These are phyloP conservation scores for Syngnathus rostellatus DNA, from an alignment of 2,797 vertebrate species.

Conservation along the genomic window DNA sequence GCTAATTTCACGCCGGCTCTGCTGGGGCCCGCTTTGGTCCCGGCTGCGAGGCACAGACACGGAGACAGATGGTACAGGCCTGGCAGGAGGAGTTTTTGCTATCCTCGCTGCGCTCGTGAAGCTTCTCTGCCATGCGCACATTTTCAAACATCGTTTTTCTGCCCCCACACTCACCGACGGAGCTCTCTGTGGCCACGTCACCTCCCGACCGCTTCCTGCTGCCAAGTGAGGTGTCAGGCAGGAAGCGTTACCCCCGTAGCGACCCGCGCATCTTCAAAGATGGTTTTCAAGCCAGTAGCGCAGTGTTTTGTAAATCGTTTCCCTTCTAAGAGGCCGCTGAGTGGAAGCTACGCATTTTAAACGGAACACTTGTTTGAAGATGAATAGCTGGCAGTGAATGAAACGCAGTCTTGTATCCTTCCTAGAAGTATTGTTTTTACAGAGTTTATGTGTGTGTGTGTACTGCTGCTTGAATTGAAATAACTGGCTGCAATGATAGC, in stretches of 20 bases:
- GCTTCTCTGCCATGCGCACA: slow-evolving; percentile 27
- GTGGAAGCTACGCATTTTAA: slow-evolving; percentile 45
- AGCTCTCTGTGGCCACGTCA: slow-evolving; percentile 26
- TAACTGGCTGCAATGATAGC: slow-evolving; percentile 48
- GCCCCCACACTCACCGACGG: slow-evolving; percentile 40
- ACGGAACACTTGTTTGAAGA: slow-evolving; percentile 45
- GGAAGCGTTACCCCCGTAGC: slow-evolving; percentile 40
- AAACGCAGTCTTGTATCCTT: slow-evolving; percentile 39
- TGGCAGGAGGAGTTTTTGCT: slow-evolving; percentile 61
- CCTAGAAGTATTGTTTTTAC: slow-evolving; percentile 22
- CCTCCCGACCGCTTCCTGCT: slow-evolving; percentile 37
- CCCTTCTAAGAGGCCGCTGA: slow-evolving; percentile 39
- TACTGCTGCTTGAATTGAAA: slow-evolving; percentile 43
- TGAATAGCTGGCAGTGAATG: slow-evolving; percentile 49
- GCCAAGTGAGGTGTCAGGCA: slow-evolving; percentile 51
- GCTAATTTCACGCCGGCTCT: slow-evolving; percentile 67
- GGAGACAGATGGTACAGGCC: slow-evolving; percentile 79
- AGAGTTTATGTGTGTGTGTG: slow-evolving; percentile 9
- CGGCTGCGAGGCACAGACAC: slow-evolving; percentile 64
- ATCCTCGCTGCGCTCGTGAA: slow-evolving; percentile 45
- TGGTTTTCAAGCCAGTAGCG: slow-evolving; percentile 35
- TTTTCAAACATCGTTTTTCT: slow-evolving; percentile 57
- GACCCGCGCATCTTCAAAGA: slow-evolving; percentile 40
- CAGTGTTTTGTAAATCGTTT: slow-evolving; percentile 38
- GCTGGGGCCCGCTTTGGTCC: slow-evolving; percentile 62